Conservation (phyloP, 37 sponge, comb jelly and placozoan species). For the Chondrilla cf. caribensis region DNA sequence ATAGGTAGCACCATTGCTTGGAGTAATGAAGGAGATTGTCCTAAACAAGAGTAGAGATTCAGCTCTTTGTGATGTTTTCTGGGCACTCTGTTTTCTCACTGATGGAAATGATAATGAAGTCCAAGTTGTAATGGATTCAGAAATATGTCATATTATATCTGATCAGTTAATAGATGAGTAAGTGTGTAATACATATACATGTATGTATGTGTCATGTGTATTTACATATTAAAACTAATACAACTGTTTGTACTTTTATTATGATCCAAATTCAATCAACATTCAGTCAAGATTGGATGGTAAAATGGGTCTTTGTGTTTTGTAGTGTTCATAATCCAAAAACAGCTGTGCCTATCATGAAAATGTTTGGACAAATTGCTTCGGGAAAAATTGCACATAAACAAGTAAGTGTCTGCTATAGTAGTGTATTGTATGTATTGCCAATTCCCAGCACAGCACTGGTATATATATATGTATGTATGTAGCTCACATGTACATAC, state of each 20-base stretch:
- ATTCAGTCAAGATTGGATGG: too few relatives aligned
- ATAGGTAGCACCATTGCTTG: slow-evolving; percentile 55
- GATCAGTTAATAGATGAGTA: slow-evolving; percentile 10
- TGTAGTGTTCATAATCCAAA: background rate
- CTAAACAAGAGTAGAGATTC: slow-evolving; percentile 40
- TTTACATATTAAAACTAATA: slow-evolving; percentile 20
- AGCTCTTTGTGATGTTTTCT: background rate
- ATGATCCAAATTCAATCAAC: too few relatives aligned
- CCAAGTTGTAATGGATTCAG: slow-evolving; percentile 75
- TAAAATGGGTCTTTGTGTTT: background rate
- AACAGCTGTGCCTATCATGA: slow-evolving; percentile 28
- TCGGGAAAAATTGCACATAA: slow-evolving; percentile 51
- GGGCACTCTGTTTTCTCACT: slow-evolving; percentile 29
- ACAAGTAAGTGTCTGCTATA: slow-evolving; percentile 38
- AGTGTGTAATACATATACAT: slow-evolving; percentile 40
- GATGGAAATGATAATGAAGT: slow-evolving; percentile 21
- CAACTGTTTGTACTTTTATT: too few relatives aligned
- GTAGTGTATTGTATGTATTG: too few relatives aligned
- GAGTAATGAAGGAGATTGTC: slow-evolving; percentile 63
- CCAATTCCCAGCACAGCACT: too few relatives aligned
- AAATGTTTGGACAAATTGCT: slow-evolving; percentile 46
- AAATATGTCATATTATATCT: slow-evolving; percentile 41
- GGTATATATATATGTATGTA: too few relatives aligned
- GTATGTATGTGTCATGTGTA: slow-evolving; percentile 60
- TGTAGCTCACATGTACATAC: too few relatives aligned